Conservation (phyloP, 2,113 vertebrate species). For the Elgaria multicarinata region DNA sequence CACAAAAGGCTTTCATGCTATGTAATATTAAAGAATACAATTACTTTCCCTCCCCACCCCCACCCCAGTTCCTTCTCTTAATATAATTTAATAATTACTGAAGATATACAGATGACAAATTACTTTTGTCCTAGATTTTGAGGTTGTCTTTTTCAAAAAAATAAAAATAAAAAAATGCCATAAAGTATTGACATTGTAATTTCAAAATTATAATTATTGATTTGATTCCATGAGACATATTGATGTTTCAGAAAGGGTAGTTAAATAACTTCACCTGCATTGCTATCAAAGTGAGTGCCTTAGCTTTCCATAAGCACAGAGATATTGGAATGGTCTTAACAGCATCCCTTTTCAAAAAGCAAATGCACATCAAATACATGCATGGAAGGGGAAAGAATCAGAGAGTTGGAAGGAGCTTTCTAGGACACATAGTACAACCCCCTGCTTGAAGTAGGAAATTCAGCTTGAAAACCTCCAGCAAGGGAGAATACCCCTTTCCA, state of each 20-base stretch:
- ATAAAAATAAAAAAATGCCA: not conserved
- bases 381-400: not conserved
- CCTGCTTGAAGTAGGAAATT: not conserved
- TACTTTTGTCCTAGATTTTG: not conserved
- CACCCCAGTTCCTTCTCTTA: not conserved
- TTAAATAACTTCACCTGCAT: not conserved
- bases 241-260: not conserved
- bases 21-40: constrained; percentile 23
- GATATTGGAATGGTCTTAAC: not conserved
- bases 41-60: not conserved
- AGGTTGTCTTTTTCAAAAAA: not conserved
- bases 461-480: too few species aligned
- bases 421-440: not conserved
- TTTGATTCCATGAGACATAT: not conserved
- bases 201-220: not conserved
- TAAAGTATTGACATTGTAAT: not conserved
- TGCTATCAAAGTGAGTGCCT: not conserved
- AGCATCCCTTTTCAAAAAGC: not conserved
- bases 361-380: not conserved
- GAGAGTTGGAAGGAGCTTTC: not conserved
- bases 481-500: too few species aligned
- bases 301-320: not conserved
- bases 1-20: constrained; percentile 20
- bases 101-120: not conserved
- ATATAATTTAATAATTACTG: not conserved